These are phyloP conservation scores for Lepeophtheirus nordmannii DNA, from an alignment of 2,888 invertebrate species.

Conservation along the genomic window DNA sequence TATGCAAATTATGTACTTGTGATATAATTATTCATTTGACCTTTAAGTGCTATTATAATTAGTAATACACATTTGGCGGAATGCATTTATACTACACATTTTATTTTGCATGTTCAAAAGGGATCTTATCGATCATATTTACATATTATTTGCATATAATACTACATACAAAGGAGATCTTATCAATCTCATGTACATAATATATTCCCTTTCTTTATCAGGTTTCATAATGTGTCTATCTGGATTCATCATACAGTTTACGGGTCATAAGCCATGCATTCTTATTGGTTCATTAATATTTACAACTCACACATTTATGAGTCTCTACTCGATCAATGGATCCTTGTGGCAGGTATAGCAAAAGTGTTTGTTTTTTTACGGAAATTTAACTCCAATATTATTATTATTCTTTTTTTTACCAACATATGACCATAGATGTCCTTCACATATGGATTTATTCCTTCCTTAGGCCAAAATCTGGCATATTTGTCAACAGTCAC, in stretches of 20 bases:
- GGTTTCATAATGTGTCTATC: background rate
- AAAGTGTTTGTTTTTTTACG: background rate
- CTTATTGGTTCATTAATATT: background rate
- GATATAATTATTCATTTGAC: no score
- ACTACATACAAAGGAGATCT: no score
- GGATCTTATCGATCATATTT: no score
- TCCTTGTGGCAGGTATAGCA: background rate
- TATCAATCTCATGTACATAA: no score
- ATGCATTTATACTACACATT: no score
- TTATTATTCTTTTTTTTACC: background rate
- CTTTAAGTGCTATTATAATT: no score
- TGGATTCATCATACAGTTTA: background rate
- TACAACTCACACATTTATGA: background rate
- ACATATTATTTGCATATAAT: no score
- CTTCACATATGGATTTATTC: background rate
- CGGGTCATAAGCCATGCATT: constrained; percentile 1
- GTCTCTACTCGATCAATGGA: background rate
- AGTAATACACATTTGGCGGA: no score
- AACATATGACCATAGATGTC: background rate
- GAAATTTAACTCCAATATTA: background rate
- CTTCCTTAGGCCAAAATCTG: background rate
- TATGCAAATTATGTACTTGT: no score
- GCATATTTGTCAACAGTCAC: background rate
- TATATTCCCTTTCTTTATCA: background rate
- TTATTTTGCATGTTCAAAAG: no score